phyloP scores from a whole-genome alignment of 2,888 invertebrate genomes.

The Aproaerema taeniolella region DNA sequence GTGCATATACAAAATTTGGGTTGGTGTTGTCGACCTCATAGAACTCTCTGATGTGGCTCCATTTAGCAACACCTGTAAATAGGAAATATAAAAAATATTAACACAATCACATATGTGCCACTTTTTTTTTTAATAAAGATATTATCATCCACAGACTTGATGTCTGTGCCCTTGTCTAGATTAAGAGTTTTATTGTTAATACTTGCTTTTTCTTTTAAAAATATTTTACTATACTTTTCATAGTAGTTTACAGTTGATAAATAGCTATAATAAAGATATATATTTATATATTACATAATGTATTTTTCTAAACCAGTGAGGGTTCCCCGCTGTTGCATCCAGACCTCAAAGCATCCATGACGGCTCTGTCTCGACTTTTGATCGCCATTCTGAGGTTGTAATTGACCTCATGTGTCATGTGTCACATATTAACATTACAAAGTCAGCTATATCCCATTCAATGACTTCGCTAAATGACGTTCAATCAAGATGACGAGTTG shows the following conservation, averaged over 20 bases:
- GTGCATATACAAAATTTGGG: slow-evolving; percentile 8
- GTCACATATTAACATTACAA: too few relatives aligned
- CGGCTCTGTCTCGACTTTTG: too few relatives aligned
- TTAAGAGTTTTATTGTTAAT: background rate
- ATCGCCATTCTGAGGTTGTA: too few relatives aligned
- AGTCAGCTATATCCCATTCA: too few relatives aligned
- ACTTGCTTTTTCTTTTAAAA: background rate
- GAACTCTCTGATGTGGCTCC: slow-evolving; percentile 17
- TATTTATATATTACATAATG: too few relatives aligned
- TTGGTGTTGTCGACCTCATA: slow-evolving; percentile 14
- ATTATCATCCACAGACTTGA: too few relatives aligned
- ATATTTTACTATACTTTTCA: background rate
- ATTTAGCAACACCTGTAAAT: slow-evolving; percentile 23
- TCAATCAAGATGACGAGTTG: background rate
- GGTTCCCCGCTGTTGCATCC: too few relatives aligned
- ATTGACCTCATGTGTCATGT: too few relatives aligned
- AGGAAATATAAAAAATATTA: background rate
- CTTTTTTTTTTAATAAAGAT: background rate
- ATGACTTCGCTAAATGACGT: too few relatives aligned
- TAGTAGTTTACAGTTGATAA: background rate
- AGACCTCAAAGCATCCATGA: too few relatives aligned
- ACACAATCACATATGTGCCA: background rate
- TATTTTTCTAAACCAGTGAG: too few relatives aligned
- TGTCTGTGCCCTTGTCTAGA: background rate
- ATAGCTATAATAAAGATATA: too few relatives aligned